These are phyloP conservation scores for Antheraea mylitta DNA, from an alignment of 1,140 invertebrate genomes.

Conservation along the genomic window DNA sequence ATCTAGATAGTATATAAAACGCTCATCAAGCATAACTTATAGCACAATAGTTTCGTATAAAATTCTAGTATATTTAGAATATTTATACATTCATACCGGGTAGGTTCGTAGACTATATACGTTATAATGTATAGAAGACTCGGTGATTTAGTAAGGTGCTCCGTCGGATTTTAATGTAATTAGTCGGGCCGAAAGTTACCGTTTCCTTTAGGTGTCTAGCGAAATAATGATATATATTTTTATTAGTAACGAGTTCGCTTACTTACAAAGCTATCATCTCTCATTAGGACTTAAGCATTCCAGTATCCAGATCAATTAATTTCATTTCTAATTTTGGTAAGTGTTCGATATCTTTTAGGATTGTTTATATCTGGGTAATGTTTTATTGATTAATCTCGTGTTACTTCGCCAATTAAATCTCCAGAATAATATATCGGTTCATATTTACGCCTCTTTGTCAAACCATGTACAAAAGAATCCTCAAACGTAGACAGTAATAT, in stretches of 20 bases:
- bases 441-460: too few species aligned
- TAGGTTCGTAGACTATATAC: conserved; percentile 46
- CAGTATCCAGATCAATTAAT: not conserved
- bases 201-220: conserved; percentile 42
- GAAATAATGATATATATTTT: conserved; percentile 20
- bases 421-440: too few species aligned
- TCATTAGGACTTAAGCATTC: not conserved
- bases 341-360: too few species aligned
- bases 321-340: not conserved
- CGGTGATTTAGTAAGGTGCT: conserved; percentile 67
- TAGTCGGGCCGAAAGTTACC: conserved; percentile 53
- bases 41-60: conserved; percentile 12
- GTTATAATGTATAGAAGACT: conserved; percentile 49
- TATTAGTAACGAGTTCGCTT: not conserved
- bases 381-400: too few species aligned
- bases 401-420: too few species aligned
- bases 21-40: not conserved
- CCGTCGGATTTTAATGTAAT: conserved; percentile 58
- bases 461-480: too few species aligned
- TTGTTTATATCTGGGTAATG: too few species aligned
- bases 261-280: not conserved
- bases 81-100: conserved; percentile 71
- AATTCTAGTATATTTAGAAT: conserved; percentile 74
- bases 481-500: too few species aligned
- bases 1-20: not conserved